phyloP scores from a whole-genome alignment of 1,140 invertebrate species.

The Probaryconus sp. region DNA sequence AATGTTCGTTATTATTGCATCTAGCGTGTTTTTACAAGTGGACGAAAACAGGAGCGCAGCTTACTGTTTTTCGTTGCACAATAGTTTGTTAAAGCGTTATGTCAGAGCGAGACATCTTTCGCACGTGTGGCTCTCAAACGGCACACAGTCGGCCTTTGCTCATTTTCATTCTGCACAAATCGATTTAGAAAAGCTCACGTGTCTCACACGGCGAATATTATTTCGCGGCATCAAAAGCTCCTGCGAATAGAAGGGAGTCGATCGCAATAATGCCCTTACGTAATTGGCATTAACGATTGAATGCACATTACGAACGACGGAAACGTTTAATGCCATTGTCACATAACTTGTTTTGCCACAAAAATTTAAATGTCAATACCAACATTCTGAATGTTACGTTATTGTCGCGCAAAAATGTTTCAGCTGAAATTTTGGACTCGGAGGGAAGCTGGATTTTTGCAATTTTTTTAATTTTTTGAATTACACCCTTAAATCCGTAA shows the following conservation, averaged over 20 bases:
- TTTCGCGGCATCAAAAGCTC: conserved; percentile 26
- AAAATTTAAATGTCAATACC: background rate
- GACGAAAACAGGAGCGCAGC: background rate
- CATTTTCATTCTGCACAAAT: conserved; percentile 23
- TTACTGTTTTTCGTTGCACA: conserved; percentile 18
- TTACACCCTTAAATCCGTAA: too few species aligned
- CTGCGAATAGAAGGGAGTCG: conserved; percentile 22
- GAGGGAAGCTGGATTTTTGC: too few species aligned
- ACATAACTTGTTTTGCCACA: background rate
- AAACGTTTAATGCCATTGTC: conserved; percentile 28
- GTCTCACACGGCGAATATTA: conserved; percentile 27
- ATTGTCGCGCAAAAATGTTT: too few species aligned
- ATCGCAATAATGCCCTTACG: conserved; percentile 41
- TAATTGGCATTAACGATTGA: conserved; percentile 39
- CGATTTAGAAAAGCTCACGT: conserved; percentile 30
- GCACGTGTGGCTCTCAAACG: conserved; percentile 15
- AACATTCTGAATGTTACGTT: background rate
- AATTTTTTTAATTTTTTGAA: too few species aligned
- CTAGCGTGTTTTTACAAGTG: too few species aligned
- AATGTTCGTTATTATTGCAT: too few species aligned
- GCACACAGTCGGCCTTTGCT: conserved; percentile 20
- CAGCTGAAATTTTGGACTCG: too few species aligned
- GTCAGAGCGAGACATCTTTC: conserved; percentile 23
- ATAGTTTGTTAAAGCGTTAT: conserved; percentile 24
- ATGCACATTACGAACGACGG: conserved; percentile 22